phyloP scores from a whole-genome alignment of 2,797 vertebrate species.

The Emys orbicularis region DNA sequence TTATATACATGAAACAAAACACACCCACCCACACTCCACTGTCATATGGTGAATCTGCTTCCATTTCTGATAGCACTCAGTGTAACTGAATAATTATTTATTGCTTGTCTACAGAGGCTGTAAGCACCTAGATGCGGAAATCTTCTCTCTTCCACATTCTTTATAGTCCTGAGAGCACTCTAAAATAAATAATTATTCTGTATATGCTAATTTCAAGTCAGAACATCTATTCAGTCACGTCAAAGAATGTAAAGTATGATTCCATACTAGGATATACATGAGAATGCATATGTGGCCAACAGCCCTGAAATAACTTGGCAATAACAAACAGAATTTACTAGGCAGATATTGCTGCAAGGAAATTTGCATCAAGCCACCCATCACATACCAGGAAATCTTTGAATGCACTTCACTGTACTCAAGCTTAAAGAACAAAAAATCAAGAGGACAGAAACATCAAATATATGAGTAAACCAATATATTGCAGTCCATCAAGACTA shows the following conservation, averaged over 20 bases:
- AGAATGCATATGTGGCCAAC: not conserved
- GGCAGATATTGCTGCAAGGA: not conserved
- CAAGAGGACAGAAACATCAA: too few relatives aligned
- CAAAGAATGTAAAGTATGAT: not conserved
- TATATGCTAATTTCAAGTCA: not conserved
- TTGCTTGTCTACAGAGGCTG: not conserved
- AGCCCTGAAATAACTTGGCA: not conserved
- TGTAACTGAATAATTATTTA: not conserved
- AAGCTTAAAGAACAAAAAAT: too few relatives aligned
- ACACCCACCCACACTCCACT: not conserved
- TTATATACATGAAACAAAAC: not conserved
- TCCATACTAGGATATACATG: not conserved
- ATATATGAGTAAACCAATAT: too few relatives aligned
- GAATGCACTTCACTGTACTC: too few relatives aligned
- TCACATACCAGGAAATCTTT: not conserved
- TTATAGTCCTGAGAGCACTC: not conserved
- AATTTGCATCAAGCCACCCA: not conserved
- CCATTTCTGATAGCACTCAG: fast-evolving
- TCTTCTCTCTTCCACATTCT: not conserved
- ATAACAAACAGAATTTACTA: not conserved
- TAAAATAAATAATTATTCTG: not conserved
- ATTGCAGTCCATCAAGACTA: too few relatives aligned
- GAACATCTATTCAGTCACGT: not conserved
- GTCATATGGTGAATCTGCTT: not conserved
- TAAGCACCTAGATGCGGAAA: not conserved